Evolutionary conservation across 2,888 invertebrate genomes (phyloP).

Genomic region (Phanerotoma sp.): DNA sequence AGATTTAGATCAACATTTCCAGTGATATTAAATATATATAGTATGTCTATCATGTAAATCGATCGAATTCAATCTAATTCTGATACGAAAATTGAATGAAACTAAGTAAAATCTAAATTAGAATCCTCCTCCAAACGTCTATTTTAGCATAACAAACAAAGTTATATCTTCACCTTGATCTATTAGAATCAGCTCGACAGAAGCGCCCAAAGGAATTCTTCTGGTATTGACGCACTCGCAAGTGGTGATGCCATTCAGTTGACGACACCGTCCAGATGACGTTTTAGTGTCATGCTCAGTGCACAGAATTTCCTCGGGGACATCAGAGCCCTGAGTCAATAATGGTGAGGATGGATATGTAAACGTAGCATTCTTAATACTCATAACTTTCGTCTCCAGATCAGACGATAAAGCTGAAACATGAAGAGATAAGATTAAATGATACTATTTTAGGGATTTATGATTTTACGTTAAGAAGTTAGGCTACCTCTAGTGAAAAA

Average conservation of each 20-base stretch:
- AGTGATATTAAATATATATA: too few relatives aligned
- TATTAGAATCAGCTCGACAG: slow-evolving; percentile 72
- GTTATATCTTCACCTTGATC: slow-evolving; percentile 69
- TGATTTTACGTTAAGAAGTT: too few relatives aligned
- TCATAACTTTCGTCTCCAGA: slow-evolving; percentile 56
- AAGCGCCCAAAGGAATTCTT: slow-evolving; percentile 66
- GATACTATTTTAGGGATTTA: not conserved
- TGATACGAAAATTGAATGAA: too few relatives aligned
- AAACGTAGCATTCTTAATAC: slow-evolving; percentile 72
- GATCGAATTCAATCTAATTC: too few relatives aligned
- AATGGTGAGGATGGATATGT: slow-evolving; percentile 76
- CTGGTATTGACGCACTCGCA: slow-evolving; percentile 78
- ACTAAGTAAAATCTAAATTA: too few relatives aligned
- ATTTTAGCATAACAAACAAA: too few relatives aligned
- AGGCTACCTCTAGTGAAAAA: too few relatives aligned
- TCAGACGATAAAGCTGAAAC: slow-evolving; percentile 65
- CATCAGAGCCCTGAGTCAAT: slow-evolving; percentile 70
- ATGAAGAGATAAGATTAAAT: not conserved
- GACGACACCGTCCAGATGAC: slow-evolving; percentile 26
- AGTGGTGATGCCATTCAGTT: slow-evolving; percentile 45
- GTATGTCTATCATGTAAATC: too few relatives aligned
- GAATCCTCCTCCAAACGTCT: too few relatives aligned
- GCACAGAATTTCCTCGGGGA: slow-evolving; percentile 62
- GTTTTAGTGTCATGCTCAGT: slow-evolving; percentile 41
- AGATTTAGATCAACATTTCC: too few relatives aligned